phyloP scores from a whole-genome alignment of 1,140 invertebrate genomes.

The Drosophila ficusphila region DNA sequence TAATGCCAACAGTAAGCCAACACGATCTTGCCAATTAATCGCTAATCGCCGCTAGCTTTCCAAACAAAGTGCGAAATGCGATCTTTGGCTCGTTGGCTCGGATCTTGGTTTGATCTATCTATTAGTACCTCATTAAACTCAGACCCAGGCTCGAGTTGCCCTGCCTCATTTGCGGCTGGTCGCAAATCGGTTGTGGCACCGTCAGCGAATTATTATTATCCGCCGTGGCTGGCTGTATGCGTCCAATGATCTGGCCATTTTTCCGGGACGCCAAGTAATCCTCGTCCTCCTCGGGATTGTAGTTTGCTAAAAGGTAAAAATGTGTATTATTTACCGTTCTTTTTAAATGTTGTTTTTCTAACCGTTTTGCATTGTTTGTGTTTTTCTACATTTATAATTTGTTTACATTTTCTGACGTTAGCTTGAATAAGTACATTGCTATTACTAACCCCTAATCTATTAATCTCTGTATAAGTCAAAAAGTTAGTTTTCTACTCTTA shows the following conservation, averaged over 20 bases:
- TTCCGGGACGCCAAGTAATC: constrained; percentile 71
- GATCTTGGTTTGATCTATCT: constrained; percentile 23
- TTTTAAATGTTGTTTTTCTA: no score
- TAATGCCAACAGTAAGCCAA: constrained; percentile 24
- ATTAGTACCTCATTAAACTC: constrained; percentile 74
- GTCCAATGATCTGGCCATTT: constrained; percentile 69
- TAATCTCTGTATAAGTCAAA: no score
- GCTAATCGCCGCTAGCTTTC: constrained; percentile 22
- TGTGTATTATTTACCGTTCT: no score
- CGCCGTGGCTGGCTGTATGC: constrained; percentile 56
- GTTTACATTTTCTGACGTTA: no score
- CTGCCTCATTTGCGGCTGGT: constrained; percentile 69
- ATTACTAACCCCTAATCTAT: no score
- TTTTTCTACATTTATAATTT: no score
- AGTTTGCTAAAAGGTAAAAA: constrained; percentile 64
- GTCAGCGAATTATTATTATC: constrained; percentile 81
- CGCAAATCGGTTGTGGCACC: constrained; percentile 74
- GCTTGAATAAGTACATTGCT: no score
- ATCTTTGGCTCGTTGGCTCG: constrained; percentile 22
- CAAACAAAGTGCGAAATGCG: constrained; percentile 44
- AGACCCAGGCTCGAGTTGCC: constrained; percentile 57
- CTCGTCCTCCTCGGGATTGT: constrained; percentile 83
- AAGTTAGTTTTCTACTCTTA: no score
- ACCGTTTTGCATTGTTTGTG: no score
- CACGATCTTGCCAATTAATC: constrained; percentile 36